These are phyloP conservation scores for Camelus bactrianus DNA, from an alignment of 2,113 vertebrate genomes.

Conservation along the genomic window DNA sequence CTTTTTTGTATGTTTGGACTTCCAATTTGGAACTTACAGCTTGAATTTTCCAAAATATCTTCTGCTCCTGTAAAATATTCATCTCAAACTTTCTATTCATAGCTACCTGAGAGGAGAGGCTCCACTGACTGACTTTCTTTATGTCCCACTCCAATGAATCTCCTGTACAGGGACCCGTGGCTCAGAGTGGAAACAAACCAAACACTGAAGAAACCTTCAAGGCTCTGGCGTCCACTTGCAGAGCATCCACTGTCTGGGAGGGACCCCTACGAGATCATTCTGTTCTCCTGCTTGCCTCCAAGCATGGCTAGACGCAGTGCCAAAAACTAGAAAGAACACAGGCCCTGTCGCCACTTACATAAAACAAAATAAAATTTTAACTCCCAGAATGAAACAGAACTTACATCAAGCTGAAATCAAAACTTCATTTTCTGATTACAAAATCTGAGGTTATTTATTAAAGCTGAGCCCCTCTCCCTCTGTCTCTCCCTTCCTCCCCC, in stretches of 20 bases:
- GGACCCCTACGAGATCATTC: background rate
- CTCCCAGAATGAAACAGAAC: background rate
- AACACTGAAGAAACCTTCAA: background rate
- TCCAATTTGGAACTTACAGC: conserved; percentile 4
- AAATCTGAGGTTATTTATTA: background rate
- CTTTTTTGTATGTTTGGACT: background rate
- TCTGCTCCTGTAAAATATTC: background rate
- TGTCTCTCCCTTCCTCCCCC: background rate
- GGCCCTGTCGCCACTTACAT: background rate
- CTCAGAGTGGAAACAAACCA: background rate
- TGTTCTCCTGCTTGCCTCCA: background rate
- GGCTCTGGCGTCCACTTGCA: background rate
- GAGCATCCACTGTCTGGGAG: background rate
- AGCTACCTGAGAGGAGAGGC: background rate
- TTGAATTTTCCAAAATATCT: conserved; percentile 34
- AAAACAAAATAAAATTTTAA: background rate
- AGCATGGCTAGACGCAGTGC: background rate
- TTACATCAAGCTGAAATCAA: background rate
- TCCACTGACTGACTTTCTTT: background rate
- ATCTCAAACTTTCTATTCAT: background rate
- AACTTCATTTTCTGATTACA: background rate
- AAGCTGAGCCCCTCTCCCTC: background rate
- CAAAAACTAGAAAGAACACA: background rate
- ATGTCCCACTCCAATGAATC: background rate
- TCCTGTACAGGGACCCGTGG: background rate